Base-by-base conservation (phyloP, 1,140 invertebrate genomes). In the Zaprionus tsacasi region DNA sequence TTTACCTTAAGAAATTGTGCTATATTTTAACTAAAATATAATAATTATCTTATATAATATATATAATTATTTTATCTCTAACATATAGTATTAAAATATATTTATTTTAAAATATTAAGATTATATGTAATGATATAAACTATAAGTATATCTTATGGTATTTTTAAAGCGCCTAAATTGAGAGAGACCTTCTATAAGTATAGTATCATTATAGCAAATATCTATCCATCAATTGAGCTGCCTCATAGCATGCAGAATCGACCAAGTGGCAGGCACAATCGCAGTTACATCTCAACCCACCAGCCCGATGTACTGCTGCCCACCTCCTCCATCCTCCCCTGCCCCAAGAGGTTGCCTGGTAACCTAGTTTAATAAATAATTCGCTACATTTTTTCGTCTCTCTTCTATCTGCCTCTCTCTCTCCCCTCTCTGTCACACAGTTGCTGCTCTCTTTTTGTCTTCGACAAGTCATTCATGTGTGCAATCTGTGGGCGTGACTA, bases 281-380 rank as follows among this genome's bases (percentile, higher is more conserved):
- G 12, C 3, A 40, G 38, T 40, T 40, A 40, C 38, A 40, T n/a
- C 40, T 3, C 45, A 25, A 25, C 10, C 17, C 45, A 21, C 45
- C 17, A 48, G 2, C 45, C 7, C 8, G 17, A 15, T 21, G 2
- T 21, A 48, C 15, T 21, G 38, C n/a, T 11, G n/a, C 45, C 15
- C 15, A 30, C n/a, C 45, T 48, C 5, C 17, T 11, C 45, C 45
- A 17, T 12, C 7, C 7, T 38, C 12, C 4, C 38, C 38, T 35
- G 6, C 33, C 33, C 7, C 4, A 35, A 3, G 17, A 50, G 45
- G 86, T 90, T 89, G 85, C 85, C 85, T 89, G 86, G 85, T 90
- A 89, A 89, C 85, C 85, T 81, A 89, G 86, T 89, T 89, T 89
- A 90, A 90, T 85, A 89, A 85, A 85, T 85, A 89, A 90, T 85